Percentiles rank a stretch among this genome's conserved stretches.
Evolutionary conservation across 2,888 invertebrate genomes (phyloP).

Genomic region (Cheilosia scutellata): DNA sequence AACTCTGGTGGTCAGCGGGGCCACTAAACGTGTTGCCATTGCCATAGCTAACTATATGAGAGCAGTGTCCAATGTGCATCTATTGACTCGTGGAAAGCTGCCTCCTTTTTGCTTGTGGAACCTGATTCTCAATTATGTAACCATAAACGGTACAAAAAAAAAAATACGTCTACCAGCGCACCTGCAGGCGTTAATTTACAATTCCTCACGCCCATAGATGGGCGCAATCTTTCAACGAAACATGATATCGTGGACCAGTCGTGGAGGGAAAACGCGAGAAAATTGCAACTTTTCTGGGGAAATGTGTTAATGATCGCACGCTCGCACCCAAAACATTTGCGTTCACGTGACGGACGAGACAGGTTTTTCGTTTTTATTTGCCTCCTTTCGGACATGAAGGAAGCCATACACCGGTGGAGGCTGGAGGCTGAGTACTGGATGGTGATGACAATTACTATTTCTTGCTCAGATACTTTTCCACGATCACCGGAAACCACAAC

Average conservation of each 20-base stretch:
- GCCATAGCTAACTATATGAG: neutral
- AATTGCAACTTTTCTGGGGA: constrained; percentile 70
- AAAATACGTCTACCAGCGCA: constrained; percentile 23
- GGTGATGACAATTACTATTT: constrained; percentile 58
- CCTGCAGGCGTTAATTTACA: constrained; percentile 59
- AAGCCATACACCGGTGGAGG: constrained; percentile 2
- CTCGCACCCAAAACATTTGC: constrained; percentile 62
- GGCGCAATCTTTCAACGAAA: constrained; percentile 31
- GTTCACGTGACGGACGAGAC: constrained; percentile 2
- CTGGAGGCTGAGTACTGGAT: neutral
- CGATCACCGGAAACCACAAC: constrained; percentile 64
- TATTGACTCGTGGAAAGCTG: constrained; percentile 45
- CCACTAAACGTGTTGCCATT: constrained; percentile 5
- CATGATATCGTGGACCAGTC: neutral
- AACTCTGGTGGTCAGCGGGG: constrained; percentile 42
- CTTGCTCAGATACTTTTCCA: constrained; percentile 37
- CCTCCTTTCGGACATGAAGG: constrained; percentile 11
- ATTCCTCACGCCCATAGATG: constrained; percentile 39
- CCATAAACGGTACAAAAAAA: constrained; percentile 45
- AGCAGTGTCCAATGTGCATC: constrained; percentile 46
- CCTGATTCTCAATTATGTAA: constrained; percentile 55
- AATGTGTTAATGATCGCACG: constrained; percentile 72
- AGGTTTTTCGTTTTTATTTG: neutral
- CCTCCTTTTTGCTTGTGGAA: neutral
- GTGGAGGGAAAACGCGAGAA: constrained; percentile 26